Base-by-base conservation (phyloP, 1,140 invertebrate genomes). In the Penaeus indicus region DNA sequence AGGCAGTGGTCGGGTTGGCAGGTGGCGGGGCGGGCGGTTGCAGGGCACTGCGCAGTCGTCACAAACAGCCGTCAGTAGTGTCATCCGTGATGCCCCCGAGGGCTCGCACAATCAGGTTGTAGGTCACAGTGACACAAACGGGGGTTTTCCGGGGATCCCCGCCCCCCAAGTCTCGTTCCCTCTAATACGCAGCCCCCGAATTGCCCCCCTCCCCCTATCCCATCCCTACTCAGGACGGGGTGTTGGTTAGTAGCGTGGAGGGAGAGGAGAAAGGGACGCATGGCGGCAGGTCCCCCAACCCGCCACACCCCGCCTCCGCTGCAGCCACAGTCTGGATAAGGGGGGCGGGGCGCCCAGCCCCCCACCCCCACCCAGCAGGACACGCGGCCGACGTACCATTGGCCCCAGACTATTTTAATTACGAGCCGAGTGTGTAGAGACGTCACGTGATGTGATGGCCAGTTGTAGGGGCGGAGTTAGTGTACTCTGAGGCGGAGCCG, bases 351-450 rank as follows among this genome's bases (percentile, higher is more conserved):
- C 64, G 63, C 86, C 86, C 86, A 11, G n/a, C 22, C 47, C 21
- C 47, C 75, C 67, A 60, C 85, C 54, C 85, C 47, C 78, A 42
- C 79, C 78, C 79, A 38, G 78, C 78, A 75, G 72, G 42, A 82
- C 86, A 87, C 86, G 86, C 86, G 78, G 78, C 63, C 79, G 78
- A 87, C 86, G 25, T 67, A 82, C 86, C 86, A 87, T 87, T 87
- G 86, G 86, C 86, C 86, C 82, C 78, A 81, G 78, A 82, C 78
- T 87, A 81, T 87, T 87, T 86, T 87, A 87, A 87, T 87, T 87
- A 87, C 86, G 60, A 78, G 79, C 38, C 86, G 75, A 87, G 86
- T 87, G 72, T 82, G 78, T 87, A 79, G 63, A 64, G 63, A 18
- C 63, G 86, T 87, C 86, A 87, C 80, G 79, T 87, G 86, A 87